Conservation (phyloP, 2,888 invertebrate genomes). For the Trachelus tabidus region DNA sequence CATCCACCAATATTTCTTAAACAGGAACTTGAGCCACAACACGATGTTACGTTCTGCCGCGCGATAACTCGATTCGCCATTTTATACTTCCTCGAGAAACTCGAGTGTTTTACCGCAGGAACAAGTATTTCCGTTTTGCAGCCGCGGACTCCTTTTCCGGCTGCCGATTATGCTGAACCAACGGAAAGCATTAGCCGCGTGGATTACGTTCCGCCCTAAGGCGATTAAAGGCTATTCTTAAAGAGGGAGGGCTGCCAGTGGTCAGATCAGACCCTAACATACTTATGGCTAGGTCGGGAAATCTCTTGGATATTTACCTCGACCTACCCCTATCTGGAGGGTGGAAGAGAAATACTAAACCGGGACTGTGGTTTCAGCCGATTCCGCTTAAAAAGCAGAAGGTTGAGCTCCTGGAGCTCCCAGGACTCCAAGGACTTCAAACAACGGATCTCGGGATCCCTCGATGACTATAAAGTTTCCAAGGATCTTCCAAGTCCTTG, state of each 20-base stretch:
- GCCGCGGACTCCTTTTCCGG: background rate
- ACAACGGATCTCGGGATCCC: background rate
- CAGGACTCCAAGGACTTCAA: background rate
- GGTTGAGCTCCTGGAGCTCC: background rate
- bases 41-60: conserved; percentile 23
- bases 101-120: background rate
- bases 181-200: background rate
- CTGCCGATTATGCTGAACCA: background rate
- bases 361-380: background rate
- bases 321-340: background rate
- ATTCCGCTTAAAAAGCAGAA: background rate
- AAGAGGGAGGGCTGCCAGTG: background rate
- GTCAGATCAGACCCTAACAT: background rate
- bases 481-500: background rate
- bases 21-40: conserved; percentile 17
- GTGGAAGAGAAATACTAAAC: background rate
- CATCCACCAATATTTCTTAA: conserved; percentile 10
- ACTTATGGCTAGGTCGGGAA: background rate
- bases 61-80: background rate
- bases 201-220: background rate
- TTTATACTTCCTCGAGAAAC: background rate
- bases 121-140: background rate
- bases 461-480: background rate
- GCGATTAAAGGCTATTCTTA: background rate
- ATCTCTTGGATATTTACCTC: background rate